Percentiles rank a stretch among this genome's conserved stretches.
Conservation (phyloP, 1,140 invertebrate genomes). For the Sycobia sp. region DNA sequence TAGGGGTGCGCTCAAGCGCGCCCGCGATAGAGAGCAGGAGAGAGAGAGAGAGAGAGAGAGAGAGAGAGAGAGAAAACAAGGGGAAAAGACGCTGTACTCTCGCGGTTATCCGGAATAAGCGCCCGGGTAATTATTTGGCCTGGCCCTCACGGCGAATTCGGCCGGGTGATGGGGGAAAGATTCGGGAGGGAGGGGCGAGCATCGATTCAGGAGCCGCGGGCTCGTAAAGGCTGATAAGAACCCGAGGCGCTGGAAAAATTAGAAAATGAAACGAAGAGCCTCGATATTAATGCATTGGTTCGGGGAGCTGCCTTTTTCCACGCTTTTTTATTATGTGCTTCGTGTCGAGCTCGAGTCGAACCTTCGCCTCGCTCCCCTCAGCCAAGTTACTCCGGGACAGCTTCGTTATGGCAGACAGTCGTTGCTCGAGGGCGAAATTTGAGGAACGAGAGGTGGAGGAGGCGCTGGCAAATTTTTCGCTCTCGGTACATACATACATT, state of each 20-base stretch:
- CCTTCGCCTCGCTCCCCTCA: background rate
- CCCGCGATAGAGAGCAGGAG: background rate
- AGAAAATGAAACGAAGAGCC: constrained; percentile 42
- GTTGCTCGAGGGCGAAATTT: constrained; percentile 20
- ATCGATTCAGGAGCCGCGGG: constrained; percentile 13
- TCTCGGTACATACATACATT: background rate
- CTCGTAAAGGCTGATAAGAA: constrained; percentile 39
- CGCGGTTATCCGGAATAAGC: constrained; percentile 31
- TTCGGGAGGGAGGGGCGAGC: constrained; percentile 14
- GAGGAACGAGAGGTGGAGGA: background rate
- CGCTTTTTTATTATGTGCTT: constrained; percentile 33
- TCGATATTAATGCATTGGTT: constrained; percentile 48
- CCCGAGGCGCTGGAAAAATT: constrained; percentile 48
- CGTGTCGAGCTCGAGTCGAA: no score
- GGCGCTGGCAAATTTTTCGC: constrained; percentile 17
- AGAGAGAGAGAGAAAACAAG: constrained; percentile 18
- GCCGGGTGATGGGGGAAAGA: background rate
- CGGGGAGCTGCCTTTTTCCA: constrained; percentile 41
- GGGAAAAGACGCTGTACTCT: constrained; percentile 26
- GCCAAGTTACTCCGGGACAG: background rate
- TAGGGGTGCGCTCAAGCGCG: no score
- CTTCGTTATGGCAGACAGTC: constrained; percentile 34
- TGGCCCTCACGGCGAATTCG: constrained; percentile 16
- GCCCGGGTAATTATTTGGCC: constrained; percentile 36
- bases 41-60: background rate